phyloP scores from a whole-genome alignment of 2,113 vertebrate genomes.

The Nanorana parkeri region DNA sequence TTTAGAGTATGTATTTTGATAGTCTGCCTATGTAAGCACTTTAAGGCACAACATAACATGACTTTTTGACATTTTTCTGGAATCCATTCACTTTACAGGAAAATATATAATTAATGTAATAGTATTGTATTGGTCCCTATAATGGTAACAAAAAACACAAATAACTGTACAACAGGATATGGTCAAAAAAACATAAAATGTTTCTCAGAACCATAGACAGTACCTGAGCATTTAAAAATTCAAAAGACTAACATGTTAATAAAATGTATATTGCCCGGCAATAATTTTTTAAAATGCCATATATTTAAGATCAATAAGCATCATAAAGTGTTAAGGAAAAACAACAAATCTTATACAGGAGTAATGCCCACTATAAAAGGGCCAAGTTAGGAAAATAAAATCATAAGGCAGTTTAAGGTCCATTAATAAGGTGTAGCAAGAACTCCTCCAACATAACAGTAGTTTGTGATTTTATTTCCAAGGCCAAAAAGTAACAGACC shows the following conservation, averaged over 20 bases:
- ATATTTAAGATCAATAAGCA: not conserved
- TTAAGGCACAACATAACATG: slow-evolving; percentile 40
- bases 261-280: slow-evolving; percentile 40
- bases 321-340: not conserved
- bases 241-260: slow-evolving; percentile 20
- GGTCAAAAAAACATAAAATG: slow-evolving; percentile 10
- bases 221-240: slow-evolving; percentile 25
- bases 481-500: not conserved
- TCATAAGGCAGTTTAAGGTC: not conserved
- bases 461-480: slow-evolving; percentile 7
- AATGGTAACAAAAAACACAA: not conserved
- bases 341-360: not conserved
- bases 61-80: not conserved
- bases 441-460: not conserved
- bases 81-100: not conserved
- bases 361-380: slow-evolving; percentile 21
- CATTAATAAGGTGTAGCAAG: not conserved
- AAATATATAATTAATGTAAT: not conserved
- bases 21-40: too few species aligned
- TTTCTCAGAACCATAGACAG: slow-evolving; percentile 22
- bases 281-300: slow-evolving; percentile 30
- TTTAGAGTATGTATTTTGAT: too few species aligned
- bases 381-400: not conserved
- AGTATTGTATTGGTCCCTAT: slow-evolving; percentile 17
- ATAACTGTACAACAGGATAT: slow-evolving; percentile 1